A percentile compares a stretch with the other conserved stretches of the same genome.
Conservation (phyloP, 2,888 invertebrate species). For the Plagodis pulveraria region DNA sequence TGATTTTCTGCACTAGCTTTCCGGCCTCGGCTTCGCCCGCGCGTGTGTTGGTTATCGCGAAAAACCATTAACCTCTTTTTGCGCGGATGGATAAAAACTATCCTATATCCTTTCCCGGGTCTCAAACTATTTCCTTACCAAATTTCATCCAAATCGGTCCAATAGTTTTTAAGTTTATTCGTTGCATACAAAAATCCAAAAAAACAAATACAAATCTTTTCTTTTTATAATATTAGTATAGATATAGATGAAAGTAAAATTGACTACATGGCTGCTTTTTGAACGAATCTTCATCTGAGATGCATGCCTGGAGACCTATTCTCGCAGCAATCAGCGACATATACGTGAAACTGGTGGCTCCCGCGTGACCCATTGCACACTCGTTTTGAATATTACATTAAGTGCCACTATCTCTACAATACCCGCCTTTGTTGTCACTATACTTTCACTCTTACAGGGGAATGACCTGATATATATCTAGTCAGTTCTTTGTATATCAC, state of each 20-base stretch:
- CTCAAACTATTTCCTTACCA: no score
- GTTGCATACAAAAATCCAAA: no score
- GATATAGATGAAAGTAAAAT: conserved; percentile 37
- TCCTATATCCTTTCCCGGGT: no score
- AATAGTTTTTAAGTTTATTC: no score
- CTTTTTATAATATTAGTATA: no score
- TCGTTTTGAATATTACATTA: conserved; percentile 80
- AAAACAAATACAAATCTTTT: no score
- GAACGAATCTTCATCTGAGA: conserved; percentile 56
- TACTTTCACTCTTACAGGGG: conserved; percentile 37
- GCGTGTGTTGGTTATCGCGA: no score
- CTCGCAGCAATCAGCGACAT: conserved; percentile 73
- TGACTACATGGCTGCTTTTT: conserved; percentile 40
- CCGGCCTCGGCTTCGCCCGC: no score
- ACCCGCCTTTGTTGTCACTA: conserved; percentile 35
- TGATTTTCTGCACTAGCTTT: no score
- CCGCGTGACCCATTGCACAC: conserved; percentile 65
- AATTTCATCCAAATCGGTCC: no score
- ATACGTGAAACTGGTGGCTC: conserved; percentile 65
- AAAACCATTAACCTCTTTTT: no score
- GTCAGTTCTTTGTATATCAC: conserved; percentile 25
- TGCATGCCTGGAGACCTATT: conserved; percentile 65
- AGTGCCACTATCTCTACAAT: conserved; percentile 55
- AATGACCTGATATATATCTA: conserved; percentile 33
- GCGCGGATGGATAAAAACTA: no score